A percentile compares a stretch with the other conserved stretches of the same genome.
These are phyloP conservation scores for Poecilobothrus nobilitatus DNA, from an alignment of 2,888 invertebrate genomes.

Conservation along the genomic window DNA sequence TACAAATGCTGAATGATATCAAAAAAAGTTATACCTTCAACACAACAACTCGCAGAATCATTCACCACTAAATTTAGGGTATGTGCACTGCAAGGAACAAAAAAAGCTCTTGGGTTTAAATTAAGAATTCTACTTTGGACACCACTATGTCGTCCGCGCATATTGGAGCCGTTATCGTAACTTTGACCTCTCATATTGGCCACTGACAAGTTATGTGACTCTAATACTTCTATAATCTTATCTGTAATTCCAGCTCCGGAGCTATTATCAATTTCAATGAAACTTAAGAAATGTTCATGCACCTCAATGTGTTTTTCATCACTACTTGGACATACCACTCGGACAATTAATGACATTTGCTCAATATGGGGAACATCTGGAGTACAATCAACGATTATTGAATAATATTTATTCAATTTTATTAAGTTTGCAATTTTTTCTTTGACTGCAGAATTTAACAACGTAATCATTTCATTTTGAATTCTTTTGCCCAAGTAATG, in stretches of 20 bases:
- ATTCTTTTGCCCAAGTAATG: conserved; percentile 14
- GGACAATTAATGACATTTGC: conserved; percentile 12
- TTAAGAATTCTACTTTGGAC: conserved; percentile 13
- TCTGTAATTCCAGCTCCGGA: conserved; percentile 10
- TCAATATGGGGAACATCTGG: conserved; percentile 13
- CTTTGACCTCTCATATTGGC: conserved; percentile 12
- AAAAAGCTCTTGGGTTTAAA: conserved; percentile 15
- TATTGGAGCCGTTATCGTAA: conserved; percentile 15
- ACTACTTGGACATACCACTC: conserved; percentile 12
- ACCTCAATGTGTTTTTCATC: conserved; percentile 9
- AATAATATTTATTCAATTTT: conserved; percentile 16
- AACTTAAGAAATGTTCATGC: conserved; percentile 4
- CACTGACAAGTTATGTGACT: conserved; percentile 8
- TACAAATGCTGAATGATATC: conserved; percentile 12
- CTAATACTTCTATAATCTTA: conserved; percentile 8
- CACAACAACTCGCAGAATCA: conserved; percentile 8
- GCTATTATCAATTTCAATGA: conserved; percentile 10
- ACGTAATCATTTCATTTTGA: conserved; percentile 15
- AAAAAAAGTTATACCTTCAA: conserved; percentile 13
- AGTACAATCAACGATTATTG: conserved; percentile 16
- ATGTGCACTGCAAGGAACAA: conserved; percentile 16
- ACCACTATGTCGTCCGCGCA: conserved; percentile 14
- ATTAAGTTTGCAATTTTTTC: conserved; percentile 12
- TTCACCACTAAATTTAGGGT: conserved; percentile 13
- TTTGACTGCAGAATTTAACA: conserved; percentile 12